phyloP scores from a whole-genome alignment of 53 echinoderm and acorn worm genomes.

The Arbacia lixula region DNA sequence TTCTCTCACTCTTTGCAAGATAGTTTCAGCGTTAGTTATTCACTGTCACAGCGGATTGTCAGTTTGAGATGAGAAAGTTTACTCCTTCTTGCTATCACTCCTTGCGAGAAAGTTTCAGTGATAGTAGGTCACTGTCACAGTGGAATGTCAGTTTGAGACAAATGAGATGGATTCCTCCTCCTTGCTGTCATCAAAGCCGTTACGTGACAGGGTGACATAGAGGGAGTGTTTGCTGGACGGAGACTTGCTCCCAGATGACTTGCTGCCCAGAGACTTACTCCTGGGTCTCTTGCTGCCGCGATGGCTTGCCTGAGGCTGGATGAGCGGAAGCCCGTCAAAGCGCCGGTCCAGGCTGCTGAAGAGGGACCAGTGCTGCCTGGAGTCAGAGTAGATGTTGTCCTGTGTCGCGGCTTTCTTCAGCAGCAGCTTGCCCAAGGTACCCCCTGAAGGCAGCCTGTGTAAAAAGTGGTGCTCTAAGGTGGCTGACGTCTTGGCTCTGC shows the following conservation, averaged over 20 bases:
- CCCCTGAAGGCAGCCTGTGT: constrained; percentile 33
- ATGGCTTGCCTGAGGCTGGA: neutral
- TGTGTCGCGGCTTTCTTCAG: constrained; percentile 32
- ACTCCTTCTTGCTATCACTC: no score
- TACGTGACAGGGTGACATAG: constrained; percentile 41
- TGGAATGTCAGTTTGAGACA: constrained; percentile 42
- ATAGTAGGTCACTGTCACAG: no score
- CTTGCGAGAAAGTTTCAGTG: no score
- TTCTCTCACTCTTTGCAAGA: neutral
- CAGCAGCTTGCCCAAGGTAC: neutral
- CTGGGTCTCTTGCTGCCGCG: constrained; percentile 55
- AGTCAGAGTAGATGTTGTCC: constrained; percentile 33
- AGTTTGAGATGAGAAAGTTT: no score
- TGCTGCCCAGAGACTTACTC: constrained; percentile 68
- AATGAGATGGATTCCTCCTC: constrained; percentile 36
- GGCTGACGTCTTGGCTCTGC: constrained; percentile 19
- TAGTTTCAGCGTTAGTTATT: no score
- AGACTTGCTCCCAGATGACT: constrained; percentile 48
- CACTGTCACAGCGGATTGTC: no score
- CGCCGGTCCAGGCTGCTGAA: constrained; percentile 33
- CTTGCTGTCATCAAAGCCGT: constrained; percentile 51
- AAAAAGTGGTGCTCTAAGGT: constrained; percentile 34
- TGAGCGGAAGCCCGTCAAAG: constrained; percentile 18
- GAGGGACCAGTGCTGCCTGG: constrained; percentile 36
- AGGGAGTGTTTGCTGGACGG: constrained; percentile 51